A percentile compares a stretch with the other conserved stretches of the same genome.
Conservation (phyloP, 2,888 invertebrate genomes). For the Nematopogon swammerdamellus region DNA sequence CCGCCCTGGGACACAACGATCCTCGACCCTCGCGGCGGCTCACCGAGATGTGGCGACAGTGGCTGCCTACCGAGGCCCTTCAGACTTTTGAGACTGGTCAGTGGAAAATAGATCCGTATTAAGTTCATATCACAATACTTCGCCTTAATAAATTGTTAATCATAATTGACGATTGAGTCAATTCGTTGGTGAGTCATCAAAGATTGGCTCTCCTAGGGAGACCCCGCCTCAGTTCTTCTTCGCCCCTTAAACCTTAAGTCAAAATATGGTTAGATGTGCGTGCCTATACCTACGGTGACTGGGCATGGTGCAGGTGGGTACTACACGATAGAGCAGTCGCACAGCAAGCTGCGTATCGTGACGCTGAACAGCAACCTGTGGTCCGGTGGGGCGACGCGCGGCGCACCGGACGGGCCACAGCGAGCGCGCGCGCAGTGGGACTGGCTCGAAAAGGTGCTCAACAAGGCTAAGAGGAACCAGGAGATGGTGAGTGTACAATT, state of each 20-base stretch:
- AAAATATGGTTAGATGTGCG: too few relatives aligned
- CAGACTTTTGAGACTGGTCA: slow-evolving; percentile 79
- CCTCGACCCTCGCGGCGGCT: slow-evolving; percentile 63
- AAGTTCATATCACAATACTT: too few relatives aligned
- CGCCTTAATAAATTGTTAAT: too few relatives aligned
- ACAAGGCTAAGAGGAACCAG: slow-evolving; percentile 68
- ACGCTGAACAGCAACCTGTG: slow-evolving; percentile 88
- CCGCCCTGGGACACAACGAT: slow-evolving; percentile 88
- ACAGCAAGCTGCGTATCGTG: slow-evolving; percentile 63
- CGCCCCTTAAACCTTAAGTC: too few relatives aligned
- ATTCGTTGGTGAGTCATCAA: too few relatives aligned
- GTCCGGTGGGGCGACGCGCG: slow-evolving; percentile 46
- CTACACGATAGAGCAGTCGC: slow-evolving; percentile 75
- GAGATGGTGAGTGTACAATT: slow-evolving; percentile 82
- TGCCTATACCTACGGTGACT: too few relatives aligned
- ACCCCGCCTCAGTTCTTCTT: too few relatives aligned
- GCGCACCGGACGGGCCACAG: slow-evolving; percentile 33
- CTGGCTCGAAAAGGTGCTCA: slow-evolving; percentile 76
- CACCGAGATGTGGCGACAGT: slow-evolving; percentile 79
- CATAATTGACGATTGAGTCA: too few relatives aligned
- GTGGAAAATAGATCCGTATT: too few relatives aligned
- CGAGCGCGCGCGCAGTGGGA: slow-evolving; percentile 69
- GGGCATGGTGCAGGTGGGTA: slow-evolving; percentile 89
- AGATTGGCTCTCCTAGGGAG: too few relatives aligned
- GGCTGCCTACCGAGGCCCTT: slow-evolving; percentile 79